Base-by-base conservation (phyloP, 2,888 invertebrate species). In the Neoitamus cyanurus region DNA sequence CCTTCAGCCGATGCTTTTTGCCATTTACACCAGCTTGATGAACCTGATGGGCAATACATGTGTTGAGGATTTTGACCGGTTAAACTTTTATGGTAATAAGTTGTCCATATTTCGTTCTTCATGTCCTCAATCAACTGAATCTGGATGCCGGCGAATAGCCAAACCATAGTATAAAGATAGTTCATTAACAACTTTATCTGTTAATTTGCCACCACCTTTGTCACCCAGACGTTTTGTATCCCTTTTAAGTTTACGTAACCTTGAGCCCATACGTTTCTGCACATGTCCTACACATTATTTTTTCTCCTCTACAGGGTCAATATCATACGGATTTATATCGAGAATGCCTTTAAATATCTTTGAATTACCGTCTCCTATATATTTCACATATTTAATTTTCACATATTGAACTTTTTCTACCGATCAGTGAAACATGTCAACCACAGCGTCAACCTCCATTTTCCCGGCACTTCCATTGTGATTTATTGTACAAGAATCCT, bases 61-160 rank as follows among this genome's bases (percentile, higher is more conserved):
- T 90, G 88, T 84, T 88, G 87, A n/a, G 88, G 88, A 73, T 88
- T 88, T 77, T 88, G 34, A 85, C 89, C 87, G 5, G 88, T 89
- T 20, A 89, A 89, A 37, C 72, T 83, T 46, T 89, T 86, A 83
- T 88, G 89, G 85, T 87, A 88, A 69, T 85, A 89, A 42, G 88
- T 88, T 7, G 88, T 88, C 88, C 88, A 88, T 20, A 88, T 87
- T 7, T 87, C 88, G 48, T 87, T 87, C 82, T 87, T 86, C 88
- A 88, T 88, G 11, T 88, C 85, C 58, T 88, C 84, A 58, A 88
- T 88, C 84, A 58, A 88, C 84, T 11, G 87, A 88, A 87, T 89
- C 87, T 34, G 78, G 84, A 83, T 89, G 58, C 20, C 87, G 36
- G 11, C 88, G 36, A 78, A 89, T 89, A 15, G 88, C 88, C 68